phyloP scores from a whole-genome alignment of 2,113 vertebrate genomes.

The Gymnobelideus leadbeateri region DNA sequence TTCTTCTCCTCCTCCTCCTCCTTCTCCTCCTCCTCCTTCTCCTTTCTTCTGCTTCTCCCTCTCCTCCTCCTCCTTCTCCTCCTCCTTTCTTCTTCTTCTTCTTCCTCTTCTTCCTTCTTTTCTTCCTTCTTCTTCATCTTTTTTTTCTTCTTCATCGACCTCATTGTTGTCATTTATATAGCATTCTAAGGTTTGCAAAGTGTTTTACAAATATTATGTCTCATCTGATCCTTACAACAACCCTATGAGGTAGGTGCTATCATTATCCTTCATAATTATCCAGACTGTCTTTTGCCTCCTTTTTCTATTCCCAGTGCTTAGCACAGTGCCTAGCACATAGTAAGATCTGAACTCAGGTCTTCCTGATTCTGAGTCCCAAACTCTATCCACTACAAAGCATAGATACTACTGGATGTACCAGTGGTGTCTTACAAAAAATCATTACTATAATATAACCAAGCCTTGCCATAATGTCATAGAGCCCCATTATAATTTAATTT shows the following conservation, averaged over 20 bases:
- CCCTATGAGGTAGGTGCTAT: background rate
- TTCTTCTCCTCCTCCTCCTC: too few species aligned
- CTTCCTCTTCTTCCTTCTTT: too few species aligned
- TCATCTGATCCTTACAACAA: background rate
- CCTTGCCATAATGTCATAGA: background rate
- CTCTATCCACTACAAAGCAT: background rate
- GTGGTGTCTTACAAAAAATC: background rate
- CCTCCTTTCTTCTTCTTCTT: background rate
- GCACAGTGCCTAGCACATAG: background rate
- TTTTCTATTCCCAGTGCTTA: background rate
- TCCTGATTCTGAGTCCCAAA: background rate
- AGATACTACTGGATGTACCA: background rate
- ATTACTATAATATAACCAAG: background rate
- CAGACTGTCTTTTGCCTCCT: background rate
- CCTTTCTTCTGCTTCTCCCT: too few species aligned
- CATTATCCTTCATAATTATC: background rate
- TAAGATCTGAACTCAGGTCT: background rate
- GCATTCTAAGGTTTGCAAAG: background rate
- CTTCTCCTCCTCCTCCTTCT: too few species aligned
- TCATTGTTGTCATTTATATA: background rate
- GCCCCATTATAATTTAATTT: background rate
- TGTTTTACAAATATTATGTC: background rate
- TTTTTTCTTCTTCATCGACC: too few species aligned
- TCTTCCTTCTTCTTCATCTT: too few species aligned
- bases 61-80: too few species aligned